Evolutionary conservation across 2,888 invertebrate genomes (phyloP).

Genomic region (Drosophila hamatofila): DNA sequence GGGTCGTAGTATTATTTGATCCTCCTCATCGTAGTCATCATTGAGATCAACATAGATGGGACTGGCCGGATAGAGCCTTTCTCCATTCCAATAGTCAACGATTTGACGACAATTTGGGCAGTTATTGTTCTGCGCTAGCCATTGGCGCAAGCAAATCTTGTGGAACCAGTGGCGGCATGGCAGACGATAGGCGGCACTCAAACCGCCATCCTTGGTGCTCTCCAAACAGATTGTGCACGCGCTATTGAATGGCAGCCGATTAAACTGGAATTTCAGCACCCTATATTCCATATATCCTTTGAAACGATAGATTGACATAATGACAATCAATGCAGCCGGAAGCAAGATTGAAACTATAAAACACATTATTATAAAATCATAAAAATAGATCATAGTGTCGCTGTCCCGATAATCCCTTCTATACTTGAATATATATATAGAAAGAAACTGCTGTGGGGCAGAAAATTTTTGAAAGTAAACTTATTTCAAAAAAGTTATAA

Average conservation of each 20-base stretch:
- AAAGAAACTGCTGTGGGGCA: not conserved
- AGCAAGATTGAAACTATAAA: not conserved
- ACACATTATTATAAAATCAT: not conserved
- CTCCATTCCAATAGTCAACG: not conserved
- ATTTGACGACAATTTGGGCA: conserved; percentile 23
- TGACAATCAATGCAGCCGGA: not conserved
- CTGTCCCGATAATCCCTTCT: not conserved
- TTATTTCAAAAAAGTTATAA: too few relatives aligned
- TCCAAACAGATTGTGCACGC: conserved; percentile 26
- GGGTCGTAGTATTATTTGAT: too few relatives aligned
- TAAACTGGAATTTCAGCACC: not conserved
- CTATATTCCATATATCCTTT: not conserved
- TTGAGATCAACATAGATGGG: not conserved
- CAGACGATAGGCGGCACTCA: not conserved
- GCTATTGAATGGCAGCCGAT: not conserved
- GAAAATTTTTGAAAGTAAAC: not conserved
- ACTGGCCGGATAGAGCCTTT: rapidly evolving
- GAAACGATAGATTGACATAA: not conserved
- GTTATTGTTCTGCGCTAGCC: not conserved
- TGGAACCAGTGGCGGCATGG: conserved; percentile 29
- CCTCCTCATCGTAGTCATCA: too few relatives aligned
- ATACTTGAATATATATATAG: not conserved
- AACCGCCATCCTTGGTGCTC: not conserved
- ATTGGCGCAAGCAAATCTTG: conserved; percentile 9
- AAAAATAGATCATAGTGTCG: not conserved